Percentiles rank a stretch among this genome's conserved stretches.
Evolutionary conservation across 2,888 invertebrate species (phyloP).

Genomic region (Lampropteryx suffumata): DNA sequence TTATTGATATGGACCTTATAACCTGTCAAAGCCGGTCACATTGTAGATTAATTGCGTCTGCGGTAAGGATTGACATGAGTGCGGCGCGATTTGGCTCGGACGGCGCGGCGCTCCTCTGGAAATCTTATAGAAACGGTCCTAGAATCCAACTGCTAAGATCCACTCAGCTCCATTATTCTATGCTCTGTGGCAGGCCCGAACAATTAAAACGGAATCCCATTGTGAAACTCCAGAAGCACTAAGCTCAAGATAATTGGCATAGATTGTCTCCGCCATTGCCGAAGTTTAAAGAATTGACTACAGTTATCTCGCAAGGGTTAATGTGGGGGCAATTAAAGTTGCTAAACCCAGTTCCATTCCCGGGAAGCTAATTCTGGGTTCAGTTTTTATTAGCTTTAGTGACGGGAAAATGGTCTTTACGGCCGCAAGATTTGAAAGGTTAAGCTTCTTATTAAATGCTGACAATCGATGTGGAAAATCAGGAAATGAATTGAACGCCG

Average conservation of each 20-base stretch:
- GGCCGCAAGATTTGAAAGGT: background rate
- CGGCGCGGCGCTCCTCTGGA: no score
- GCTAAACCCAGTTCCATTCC: constrained; percentile 54
- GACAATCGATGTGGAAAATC: background rate
- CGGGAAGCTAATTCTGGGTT: constrained; percentile 25
- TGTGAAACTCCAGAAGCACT: constrained; percentile 50
- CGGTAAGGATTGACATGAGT: no score
- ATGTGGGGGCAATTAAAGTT: constrained; percentile 75
- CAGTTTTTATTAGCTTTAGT: constrained; percentile 29
- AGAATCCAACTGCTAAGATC: no score
- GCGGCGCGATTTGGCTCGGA: no score
- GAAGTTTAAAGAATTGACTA: constrained; percentile 75
- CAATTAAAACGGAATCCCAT: constrained; percentile 57
- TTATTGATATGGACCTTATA: no score
- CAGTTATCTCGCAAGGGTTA: constrained; percentile 75
- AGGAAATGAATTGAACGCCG: background rate
- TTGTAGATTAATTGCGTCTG: no score
- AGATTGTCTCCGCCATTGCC: constrained; percentile 69
- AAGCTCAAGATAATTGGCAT: constrained; percentile 73
- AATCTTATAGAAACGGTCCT: no score
- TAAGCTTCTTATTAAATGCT: background rate
- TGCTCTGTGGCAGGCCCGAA: constrained; percentile 24
- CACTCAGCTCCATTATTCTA: background rate
- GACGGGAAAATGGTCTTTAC: background rate
- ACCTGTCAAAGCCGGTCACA: no score